Percentiles rank a stretch among this genome's conserved stretches.
phyloP scores from a whole-genome alignment of 2,113 vertebrate genomes.

The Geothlypis trichas region DNA sequence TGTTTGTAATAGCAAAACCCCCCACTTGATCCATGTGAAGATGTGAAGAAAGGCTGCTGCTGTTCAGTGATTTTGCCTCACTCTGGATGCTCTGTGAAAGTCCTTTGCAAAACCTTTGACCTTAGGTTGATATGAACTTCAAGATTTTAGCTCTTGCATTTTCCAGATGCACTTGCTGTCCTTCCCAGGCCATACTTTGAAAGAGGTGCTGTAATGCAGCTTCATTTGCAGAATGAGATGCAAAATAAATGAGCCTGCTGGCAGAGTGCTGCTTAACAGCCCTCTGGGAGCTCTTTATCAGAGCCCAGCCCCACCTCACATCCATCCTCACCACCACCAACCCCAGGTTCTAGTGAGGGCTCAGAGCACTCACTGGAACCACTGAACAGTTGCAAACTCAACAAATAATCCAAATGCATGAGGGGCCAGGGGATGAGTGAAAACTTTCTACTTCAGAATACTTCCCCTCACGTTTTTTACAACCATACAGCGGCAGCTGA shows the following conservation, averaged over 20 bases:
- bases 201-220: background rate
- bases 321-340: background rate
- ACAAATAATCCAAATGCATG: background rate
- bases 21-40: background rate
- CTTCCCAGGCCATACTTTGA: background rate
- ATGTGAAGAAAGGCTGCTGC: background rate
- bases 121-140: background rate
- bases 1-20: background rate
- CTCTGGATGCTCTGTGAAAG: accelerated
- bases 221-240: background rate
- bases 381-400: background rate
- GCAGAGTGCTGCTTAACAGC: background rate
- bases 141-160: background rate
- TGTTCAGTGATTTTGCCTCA: background rate
- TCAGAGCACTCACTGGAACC: background rate
- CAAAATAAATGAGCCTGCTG: conserved; percentile 16
- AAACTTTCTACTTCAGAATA: background rate
- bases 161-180: background rate
- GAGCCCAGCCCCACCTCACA: background rate
- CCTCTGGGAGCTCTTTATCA: background rate
- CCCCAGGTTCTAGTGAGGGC: background rate
- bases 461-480: background rate
- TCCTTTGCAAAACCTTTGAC: background rate
- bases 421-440: background rate
- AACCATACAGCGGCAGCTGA: accelerated